These are phyloP conservation scores for Lytechinus pictus DNA, from an alignment of 35 echinoderm and acorn worm species.

Conservation along the genomic window DNA sequence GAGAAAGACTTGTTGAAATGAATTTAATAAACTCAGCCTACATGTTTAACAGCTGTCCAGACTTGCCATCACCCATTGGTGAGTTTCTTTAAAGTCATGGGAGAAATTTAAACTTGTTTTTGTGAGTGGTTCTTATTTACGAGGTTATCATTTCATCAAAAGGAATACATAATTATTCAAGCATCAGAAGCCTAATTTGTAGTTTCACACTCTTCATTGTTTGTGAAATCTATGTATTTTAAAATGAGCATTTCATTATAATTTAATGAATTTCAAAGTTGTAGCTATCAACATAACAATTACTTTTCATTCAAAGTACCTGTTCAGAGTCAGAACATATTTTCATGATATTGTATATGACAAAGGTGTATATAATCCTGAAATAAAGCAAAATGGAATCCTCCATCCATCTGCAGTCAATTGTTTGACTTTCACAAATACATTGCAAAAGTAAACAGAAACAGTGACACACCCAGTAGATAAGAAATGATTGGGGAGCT, in stretches of 20 bases:
- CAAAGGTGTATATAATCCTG: background rate
- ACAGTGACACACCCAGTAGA: background rate
- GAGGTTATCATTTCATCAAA: background rate
- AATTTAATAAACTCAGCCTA: conserved; percentile 20
- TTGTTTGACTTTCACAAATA: too few species aligned
- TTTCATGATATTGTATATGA: background rate
- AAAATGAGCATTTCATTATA: too few species aligned
- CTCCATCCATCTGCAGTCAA: background rate
- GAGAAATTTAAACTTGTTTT: background rate
- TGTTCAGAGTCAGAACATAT: too few species aligned
- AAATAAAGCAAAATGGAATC: background rate
- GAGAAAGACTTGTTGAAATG: conserved; percentile 33
- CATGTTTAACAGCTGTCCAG: conserved; percentile 10
- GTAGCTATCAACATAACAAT: too few species aligned
- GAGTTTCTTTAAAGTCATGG: background rate
- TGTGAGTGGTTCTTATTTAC: too few species aligned
- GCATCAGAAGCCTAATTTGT: background rate
- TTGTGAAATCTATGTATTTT: background rate
- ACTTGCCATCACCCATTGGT: background rate
- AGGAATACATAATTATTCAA: background rate
- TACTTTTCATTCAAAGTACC: too few species aligned
- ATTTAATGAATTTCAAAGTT: too few species aligned
- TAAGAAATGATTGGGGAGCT: background rate
- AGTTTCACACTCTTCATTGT: background rate
- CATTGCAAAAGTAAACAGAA: too few species aligned